Evolutionary conservation across 1,140 invertebrate species (phyloP), one percentile per base, ranked within the genome.

Genomic region (Papilio xuthus): DNA sequence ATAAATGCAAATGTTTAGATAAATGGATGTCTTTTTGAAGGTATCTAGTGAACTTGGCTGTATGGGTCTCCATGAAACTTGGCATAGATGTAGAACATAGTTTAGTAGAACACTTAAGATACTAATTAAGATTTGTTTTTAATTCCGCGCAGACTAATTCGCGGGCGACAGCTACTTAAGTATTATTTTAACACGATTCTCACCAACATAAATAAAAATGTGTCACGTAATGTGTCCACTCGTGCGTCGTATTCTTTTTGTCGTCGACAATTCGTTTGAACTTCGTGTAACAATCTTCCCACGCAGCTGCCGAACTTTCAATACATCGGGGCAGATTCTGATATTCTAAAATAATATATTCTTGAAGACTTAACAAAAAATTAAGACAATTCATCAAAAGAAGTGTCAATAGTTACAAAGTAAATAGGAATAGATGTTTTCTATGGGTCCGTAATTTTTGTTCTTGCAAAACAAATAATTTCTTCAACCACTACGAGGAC

Each of bases 151-250:
- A n/a, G n/a, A n/a, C n/a, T n/a, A n/a, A n/a, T n/a, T n/a, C n/a
- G n/a, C n/a, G n/a, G n/a, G n/a, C n/a, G 2, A 37, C 4, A 3
- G 4, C 32, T 4, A 1, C 4, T 32, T 37, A 37, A 37, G 32
- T 37, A 37, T 6, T 37, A 37, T 56, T 60, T 69, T 56, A 74
- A 72, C 75, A 76, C 32, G 4, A 32, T 70, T 47, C 88, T 87
- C 37, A 93, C 92, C 92, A 93, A 75, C 91, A 92, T 42, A 93
- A 83, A 23, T 86, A 78, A 79, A 92, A 92, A 85, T 93, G 92
- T 7, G 89, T 88, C 20, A 89, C 88, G 70, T 87, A 93, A 78
- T 93, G 92, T 0, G 90, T 90, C 92, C 91, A 93, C 63, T 91
- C 89, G 1, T 85, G 82, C 8, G 89, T 87, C 0, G 83, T 87